These are phyloP conservation scores for Metacarcinus magister DNA, from an alignment of 2,888 invertebrate genomes.

Conservation along the genomic window DNA sequence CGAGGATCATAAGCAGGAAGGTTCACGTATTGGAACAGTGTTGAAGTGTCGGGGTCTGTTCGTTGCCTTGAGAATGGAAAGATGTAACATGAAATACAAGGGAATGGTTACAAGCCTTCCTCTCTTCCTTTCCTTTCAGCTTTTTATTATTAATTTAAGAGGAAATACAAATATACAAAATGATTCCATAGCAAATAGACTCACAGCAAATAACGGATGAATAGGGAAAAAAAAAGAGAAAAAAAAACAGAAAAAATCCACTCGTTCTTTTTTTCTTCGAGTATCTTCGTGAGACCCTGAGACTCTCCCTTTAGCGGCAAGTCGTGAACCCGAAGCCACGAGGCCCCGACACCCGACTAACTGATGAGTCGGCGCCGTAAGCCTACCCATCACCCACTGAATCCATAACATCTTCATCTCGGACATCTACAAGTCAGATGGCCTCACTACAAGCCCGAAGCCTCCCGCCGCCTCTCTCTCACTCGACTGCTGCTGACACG, in stretches of 20 bases:
- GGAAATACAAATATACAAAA: background rate
- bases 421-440: conserved; percentile 77
- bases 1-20: background rate
- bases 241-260: background rate
- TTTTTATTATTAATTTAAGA: background rate
- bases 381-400: conserved; percentile 67
- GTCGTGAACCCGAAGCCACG: conserved; percentile 35
- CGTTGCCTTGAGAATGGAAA: background rate
- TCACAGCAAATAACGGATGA: background rate
- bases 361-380: conserved; percentile 35
- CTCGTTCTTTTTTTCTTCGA: background rate
- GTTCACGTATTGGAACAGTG: background rate
- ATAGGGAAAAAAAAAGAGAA: background rate
- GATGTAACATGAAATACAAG: background rate
- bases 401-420: conserved; percentile 78
- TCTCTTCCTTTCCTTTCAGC: background rate
- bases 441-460: conserved; percentile 58
- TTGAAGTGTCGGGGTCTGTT: background rate
- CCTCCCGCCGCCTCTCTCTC: conserved; percentile 60
- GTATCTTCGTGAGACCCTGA: background rate
- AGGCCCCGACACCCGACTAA: conserved; percentile 18
- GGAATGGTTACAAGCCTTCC: background rate
- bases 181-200: background rate
- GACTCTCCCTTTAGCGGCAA: background rate
- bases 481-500: conserved; percentile 6